Conservation (phyloP, 2,888 invertebrate species). For the Drosophila austrosaltans region DNA sequence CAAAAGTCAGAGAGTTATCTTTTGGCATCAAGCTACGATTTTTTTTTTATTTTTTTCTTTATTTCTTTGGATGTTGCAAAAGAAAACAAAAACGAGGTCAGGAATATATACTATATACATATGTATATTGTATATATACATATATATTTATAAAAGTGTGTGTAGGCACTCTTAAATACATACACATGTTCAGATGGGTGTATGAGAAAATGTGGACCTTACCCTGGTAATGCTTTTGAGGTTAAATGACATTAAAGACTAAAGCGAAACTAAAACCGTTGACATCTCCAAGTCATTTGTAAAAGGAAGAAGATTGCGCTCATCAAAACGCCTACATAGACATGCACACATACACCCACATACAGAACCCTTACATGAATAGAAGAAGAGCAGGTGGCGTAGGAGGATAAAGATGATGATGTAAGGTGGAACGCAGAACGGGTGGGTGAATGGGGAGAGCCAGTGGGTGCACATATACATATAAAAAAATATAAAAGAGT, state of each 20-base stretch:
- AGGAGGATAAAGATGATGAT: constrained; percentile 3
- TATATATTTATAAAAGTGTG: neutral
- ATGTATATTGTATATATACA: neutral
- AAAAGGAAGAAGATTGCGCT: constrained; percentile 32
- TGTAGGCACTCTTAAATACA: no score
- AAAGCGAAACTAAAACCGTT: constrained; percentile 54
- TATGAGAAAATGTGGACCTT: constrained; percentile 3
- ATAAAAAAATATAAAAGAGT: constrained; percentile 49
- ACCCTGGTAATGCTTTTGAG: constrained; percentile 25
- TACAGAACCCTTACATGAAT: neutral
- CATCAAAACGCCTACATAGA: constrained; percentile 36
- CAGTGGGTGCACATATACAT: constrained; percentile 22
- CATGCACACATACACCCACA: neutral
- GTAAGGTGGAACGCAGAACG: constrained; percentile 25
- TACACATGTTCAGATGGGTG: neutral
- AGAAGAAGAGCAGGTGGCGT: neutral
- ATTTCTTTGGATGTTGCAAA: neutral
- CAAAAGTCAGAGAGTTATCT: constrained; percentile 17
- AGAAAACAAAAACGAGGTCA: constrained; percentile 4
- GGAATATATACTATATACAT: neutral
- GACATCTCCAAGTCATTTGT: constrained; percentile 50
- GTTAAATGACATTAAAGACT: constrained; percentile 35
- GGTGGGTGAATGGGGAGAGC: neutral
- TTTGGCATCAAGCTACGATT: constrained; percentile 7
- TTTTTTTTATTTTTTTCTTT: neutral